These are phyloP conservation scores for Lasaia peninsularis DNA, from an alignment of 1,140 invertebrate genomes.

Conservation along the genomic window DNA sequence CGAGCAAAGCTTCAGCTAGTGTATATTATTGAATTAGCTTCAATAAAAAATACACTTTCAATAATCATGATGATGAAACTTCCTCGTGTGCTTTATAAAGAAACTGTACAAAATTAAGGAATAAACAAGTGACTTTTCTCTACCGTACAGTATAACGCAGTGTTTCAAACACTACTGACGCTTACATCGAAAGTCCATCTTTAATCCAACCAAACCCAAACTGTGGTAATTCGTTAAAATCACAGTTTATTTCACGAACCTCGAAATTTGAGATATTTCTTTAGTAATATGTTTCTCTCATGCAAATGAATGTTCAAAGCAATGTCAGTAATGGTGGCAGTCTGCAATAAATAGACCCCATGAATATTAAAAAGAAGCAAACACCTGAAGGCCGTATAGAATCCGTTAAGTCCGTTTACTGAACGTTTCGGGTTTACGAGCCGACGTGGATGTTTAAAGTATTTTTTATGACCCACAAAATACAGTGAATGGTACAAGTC, in stretches of 20 bases:
- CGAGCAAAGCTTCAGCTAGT: too few species aligned
- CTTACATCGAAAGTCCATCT: too few species aligned
- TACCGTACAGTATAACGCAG: too few species aligned
- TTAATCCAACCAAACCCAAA: too few species aligned
- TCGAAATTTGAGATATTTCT: not conserved
- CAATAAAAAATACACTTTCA: too few species aligned
- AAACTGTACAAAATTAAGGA: too few species aligned
- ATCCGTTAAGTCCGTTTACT: slow-evolving; percentile 15
- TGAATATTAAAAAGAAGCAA: slow-evolving; percentile 13
- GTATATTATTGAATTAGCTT: too few species aligned
- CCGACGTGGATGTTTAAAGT: slow-evolving; percentile 13
- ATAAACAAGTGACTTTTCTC: too few species aligned
- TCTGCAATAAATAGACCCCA: slow-evolving; percentile 8
- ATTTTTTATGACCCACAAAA: slow-evolving; percentile 19
- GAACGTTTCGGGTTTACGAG: slow-evolving; percentile 11
- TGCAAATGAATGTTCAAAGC: not conserved
- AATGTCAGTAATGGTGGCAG: slow-evolving; percentile 9
- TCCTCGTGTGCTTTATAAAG: too few species aligned
- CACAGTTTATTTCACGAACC: not conserved
- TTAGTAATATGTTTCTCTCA: not conserved
- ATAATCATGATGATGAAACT: too few species aligned
- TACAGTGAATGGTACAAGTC: slow-evolving; percentile 3
- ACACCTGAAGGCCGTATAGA: slow-evolving; percentile 14
- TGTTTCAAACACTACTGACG: too few species aligned
- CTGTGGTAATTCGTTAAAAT: not conserved